These are phyloP conservation scores for Leptobrachium ailaonicum DNA, from an alignment of 2,113 vertebrate genomes.

Conservation along the genomic window DNA sequence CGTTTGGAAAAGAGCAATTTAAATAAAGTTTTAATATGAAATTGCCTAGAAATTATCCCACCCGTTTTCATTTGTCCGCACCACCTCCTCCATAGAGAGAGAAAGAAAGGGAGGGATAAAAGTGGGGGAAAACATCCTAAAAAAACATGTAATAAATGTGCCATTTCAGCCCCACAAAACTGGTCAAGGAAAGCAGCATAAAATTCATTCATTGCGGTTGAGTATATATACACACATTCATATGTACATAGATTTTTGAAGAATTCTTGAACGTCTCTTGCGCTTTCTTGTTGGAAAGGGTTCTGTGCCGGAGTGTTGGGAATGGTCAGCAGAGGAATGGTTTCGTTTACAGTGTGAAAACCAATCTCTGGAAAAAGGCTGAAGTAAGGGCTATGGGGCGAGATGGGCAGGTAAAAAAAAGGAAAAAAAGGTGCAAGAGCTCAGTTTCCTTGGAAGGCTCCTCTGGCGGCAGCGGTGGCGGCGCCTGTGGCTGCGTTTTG, in stretches of 20 bases:
- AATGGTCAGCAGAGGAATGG: slow-evolving; percentile 4
- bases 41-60: not conserved
- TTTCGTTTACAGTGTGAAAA: slow-evolving; percentile 1
- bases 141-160: not conserved
- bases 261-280: slow-evolving; percentile 31
- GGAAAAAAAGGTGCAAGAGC: not conserved
- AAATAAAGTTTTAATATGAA: not conserved
- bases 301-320: slow-evolving; percentile 30
- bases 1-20: not conserved
- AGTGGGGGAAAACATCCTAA: not conserved
- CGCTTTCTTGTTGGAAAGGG: slow-evolving; percentile 3
- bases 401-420: slow-evolving; percentile 17
- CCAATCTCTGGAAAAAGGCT: not conserved
- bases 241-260: slow-evolving; percentile 30
- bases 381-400: not conserved
- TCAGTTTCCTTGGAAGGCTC: slow-evolving; percentile 75
- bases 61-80: not conserved
- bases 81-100: not conserved
- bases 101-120: not conserved
- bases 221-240: slow-evolving; percentile 37
- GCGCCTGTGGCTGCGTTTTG: slow-evolving; percentile 75
- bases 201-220: not conserved
- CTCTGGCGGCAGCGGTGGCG: slow-evolving; percentile 77
- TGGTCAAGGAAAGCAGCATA: slow-evolving; percentile 11
- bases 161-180: slow-evolving; percentile 5